Percentiles rank a stretch among this genome's conserved stretches.
These are phyloP conservation scores for Stenodera caucasica DNA, from an alignment of 2,888 invertebrate species.

Conservation along the genomic window DNA sequence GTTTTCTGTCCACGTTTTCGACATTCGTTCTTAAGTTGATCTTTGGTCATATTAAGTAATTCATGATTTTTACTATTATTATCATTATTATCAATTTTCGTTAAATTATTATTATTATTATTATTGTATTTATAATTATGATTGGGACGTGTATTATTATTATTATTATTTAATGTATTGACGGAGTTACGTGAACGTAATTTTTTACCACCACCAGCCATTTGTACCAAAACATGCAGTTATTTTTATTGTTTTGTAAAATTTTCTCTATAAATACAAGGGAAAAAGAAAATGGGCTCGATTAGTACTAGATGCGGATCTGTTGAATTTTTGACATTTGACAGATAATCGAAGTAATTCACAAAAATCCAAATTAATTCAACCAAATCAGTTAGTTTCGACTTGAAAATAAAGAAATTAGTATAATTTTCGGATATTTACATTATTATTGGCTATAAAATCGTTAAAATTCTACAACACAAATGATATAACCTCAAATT, in stretches of 20 bases:
- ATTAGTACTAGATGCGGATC: not conserved
- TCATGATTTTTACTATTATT: conserved; percentile 46
- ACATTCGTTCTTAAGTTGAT: conserved; percentile 69
- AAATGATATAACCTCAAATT: conserved; percentile 1
- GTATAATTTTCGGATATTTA: no score
- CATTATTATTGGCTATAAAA: no score
- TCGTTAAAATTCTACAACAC: no score
- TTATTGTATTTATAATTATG: conserved; percentile 7
- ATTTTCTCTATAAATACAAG: not conserved
- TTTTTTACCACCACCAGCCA: conserved; percentile 22
- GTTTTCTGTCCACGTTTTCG: conserved; percentile 70
- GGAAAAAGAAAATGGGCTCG: not conserved
- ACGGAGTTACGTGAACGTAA: conserved; percentile 16
- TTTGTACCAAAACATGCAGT: conserved; percentile 14
- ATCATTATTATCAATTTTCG: conserved; percentile 47
- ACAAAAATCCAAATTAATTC: not conserved
- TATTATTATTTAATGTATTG: conserved; percentile 9
- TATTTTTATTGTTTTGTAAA: not conserved
- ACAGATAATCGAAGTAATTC: not conserved
- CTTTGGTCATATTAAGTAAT: conserved; percentile 66
- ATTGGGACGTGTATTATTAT: conserved; percentile 9
- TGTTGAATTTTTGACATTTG: not conserved
- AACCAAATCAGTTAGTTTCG: not conserved
- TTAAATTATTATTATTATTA: conserved; percentile 9
- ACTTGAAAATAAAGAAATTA: no score